Evolutionary conservation across 2,797 vertebrate genomes (phyloP).

Genomic region (Cercopithecus petaurista): DNA sequence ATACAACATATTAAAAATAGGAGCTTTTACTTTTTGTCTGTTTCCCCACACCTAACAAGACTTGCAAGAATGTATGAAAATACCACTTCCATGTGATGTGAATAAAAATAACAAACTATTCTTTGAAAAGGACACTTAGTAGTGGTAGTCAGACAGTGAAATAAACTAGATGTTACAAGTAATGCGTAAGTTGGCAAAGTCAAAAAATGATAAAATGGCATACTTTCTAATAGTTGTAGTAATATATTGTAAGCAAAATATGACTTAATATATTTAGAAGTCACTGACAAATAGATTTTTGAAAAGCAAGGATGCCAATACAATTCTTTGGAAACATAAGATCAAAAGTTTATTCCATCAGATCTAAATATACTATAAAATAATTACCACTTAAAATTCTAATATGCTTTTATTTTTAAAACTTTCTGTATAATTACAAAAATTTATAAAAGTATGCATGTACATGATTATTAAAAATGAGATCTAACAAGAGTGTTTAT

Average conservation of each 20-base stretch:
- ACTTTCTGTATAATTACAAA: background rate
- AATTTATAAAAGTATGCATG: background rate
- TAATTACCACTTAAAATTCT: background rate
- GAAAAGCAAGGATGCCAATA: background rate
- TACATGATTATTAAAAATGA: background rate
- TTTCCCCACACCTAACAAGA: background rate
- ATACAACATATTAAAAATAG: background rate
- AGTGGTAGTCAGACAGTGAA: background rate
- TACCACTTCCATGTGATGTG: background rate
- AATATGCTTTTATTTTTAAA: background rate
- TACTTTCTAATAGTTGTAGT: background rate
- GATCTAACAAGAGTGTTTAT: background rate
- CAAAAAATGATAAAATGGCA: background rate
- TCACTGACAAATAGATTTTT: background rate
- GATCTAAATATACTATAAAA: background rate
- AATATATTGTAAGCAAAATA: background rate
- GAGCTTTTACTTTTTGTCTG: background rate
- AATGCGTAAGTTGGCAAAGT: background rate
- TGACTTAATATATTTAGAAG: background rate
- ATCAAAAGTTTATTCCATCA: background rate
- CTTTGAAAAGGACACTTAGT: background rate
- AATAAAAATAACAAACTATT: background rate
- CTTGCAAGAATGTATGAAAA: background rate
- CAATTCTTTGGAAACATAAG: background rate
- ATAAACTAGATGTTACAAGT: background rate